Base-by-base conservation (phyloP, 2,797 vertebrate genomes). In the Kryptolebias ocellatus region DNA sequence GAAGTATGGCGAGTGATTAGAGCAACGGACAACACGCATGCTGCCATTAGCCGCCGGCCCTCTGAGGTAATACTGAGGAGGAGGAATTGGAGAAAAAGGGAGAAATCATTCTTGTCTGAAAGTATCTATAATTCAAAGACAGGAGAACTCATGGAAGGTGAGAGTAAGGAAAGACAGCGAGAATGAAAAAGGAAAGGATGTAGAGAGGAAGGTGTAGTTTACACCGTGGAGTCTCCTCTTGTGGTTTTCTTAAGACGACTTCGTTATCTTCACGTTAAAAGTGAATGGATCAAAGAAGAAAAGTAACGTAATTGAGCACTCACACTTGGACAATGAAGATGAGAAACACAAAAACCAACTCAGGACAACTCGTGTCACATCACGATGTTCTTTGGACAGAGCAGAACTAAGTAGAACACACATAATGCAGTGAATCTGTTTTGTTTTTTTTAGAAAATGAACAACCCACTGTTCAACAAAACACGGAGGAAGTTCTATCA, bases 111-210 rank as follows among this genome's bases (percentile, higher is more conserved):
- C 84, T 87, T 79, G 65, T 78, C 81, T 77, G 62, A 72, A 84
- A 80, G 53, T 15, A 84, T 91, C 60, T 64, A 89, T 92, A 92
- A 92, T 92, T 93, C 62, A 90, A 46, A 52, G 28, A 76, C 79
- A 20, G 20, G 18, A 67, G 64, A 68, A 76, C n/a, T 42, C 53
- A 70, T 27, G 62, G 60, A 79, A 51, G n/a, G 15, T 1, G 29
- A 59, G 54, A 55, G 45, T 66, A 29, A 71, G 62, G 69, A 54
- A 66, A 57, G 67, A 37, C 68, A 66, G 66, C 47, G 73, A 64
- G 58, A 59, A 52, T 39, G 37, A 34, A 34, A 74, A 64, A 58
- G 53, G 67, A 64, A n/a, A 46, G 77, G 63, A 53, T 58, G 72
- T 49, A 58, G 59, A 60, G 46, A 76, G 71, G 57, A 64, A 2